These are phyloP conservation scores for Agelas oroides DNA, from an alignment of 37 sponge, comb jelly and placozoan genomes.

Conservation along the genomic window DNA sequence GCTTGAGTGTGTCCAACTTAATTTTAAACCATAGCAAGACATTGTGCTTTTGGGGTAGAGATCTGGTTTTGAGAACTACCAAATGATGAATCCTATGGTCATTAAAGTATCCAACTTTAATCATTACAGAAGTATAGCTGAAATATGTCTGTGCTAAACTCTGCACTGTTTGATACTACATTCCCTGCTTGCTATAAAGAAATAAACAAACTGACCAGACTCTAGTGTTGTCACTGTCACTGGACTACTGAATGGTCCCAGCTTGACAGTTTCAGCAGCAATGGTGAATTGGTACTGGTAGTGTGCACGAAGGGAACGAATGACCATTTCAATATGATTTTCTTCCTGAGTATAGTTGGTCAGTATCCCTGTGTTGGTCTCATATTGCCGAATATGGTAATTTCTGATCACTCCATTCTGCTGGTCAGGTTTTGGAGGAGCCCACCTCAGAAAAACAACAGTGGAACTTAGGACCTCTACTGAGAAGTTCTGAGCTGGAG, in stretches of 20 bases:
- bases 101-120: no score
- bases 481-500: no score
- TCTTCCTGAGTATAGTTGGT: background rate
- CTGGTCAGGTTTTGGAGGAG: background rate
- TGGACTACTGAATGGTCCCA: constrained; percentile 19
- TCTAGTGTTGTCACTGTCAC: constrained; percentile 10
- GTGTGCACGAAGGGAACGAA: constrained; percentile 21
- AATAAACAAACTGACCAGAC: constrained; percentile 54
- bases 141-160: no score
- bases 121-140: no score
- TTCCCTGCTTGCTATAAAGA: no score
- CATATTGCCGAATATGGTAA: background rate
- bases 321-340: background rate
- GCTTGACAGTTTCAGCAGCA: constrained; percentile 29
- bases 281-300: constrained; percentile 26
- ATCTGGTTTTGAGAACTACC: no score
- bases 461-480: no score
- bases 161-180: no score
- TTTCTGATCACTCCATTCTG: constrained; percentile 37
- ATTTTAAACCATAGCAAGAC: no score
- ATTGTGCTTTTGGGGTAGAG: no score
- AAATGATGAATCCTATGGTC: no score
- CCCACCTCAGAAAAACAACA: background rate
- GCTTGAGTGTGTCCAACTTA: no score
- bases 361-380: background rate